Percentiles rank a stretch among this genome's conserved stretches.
Conservation (phyloP, 2,113 vertebrate species). For the Ramphastos sulfuratus region DNA sequence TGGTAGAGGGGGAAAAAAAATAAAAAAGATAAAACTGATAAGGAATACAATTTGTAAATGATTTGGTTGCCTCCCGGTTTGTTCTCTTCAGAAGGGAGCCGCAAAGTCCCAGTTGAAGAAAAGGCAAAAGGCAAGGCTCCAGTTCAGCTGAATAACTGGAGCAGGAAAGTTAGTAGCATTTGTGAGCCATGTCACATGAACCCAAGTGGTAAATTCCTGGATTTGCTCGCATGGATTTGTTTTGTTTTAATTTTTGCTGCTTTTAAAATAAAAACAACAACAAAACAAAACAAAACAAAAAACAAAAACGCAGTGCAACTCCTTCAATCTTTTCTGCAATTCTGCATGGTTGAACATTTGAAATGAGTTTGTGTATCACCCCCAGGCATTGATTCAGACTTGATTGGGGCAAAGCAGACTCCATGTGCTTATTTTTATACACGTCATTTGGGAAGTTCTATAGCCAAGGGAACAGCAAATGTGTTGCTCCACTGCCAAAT, state of each 20-base stretch:
- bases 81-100: neutral
- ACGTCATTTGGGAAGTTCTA: slow-evolving; percentile 89
- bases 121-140: neutral
- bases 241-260: slow-evolving; percentile 71
- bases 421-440: slow-evolving; percentile 92
- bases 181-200: neutral
- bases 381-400: slow-evolving; percentile 91
- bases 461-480: slow-evolving; percentile 81
- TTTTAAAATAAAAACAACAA: neutral
- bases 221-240: slow-evolving; percentile 51
- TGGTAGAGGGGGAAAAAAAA: neutral
- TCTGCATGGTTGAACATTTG: slow-evolving; percentile 97
- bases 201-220: slow-evolving; percentile 41
- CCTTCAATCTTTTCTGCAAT: slow-evolving; percentile 89
- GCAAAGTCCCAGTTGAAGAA: neutral
- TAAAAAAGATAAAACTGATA: neutral
- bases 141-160: slow-evolving; percentile 4
- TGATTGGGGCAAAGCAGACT: slow-evolving; percentile 94
- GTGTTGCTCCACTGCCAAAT: slow-evolving; percentile 78
- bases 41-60: neutral
- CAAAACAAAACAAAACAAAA: slow-evolving; percentile 13
- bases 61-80: neutral
- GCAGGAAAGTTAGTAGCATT: slow-evolving; percentile 44
- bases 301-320: slow-evolving; percentile 77
- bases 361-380: slow-evolving; percentile 94